Evolutionary conservation across 2,797 vertebrate species (phyloP).

Genomic region (Phaenicophaeus curvirostris): DNA sequence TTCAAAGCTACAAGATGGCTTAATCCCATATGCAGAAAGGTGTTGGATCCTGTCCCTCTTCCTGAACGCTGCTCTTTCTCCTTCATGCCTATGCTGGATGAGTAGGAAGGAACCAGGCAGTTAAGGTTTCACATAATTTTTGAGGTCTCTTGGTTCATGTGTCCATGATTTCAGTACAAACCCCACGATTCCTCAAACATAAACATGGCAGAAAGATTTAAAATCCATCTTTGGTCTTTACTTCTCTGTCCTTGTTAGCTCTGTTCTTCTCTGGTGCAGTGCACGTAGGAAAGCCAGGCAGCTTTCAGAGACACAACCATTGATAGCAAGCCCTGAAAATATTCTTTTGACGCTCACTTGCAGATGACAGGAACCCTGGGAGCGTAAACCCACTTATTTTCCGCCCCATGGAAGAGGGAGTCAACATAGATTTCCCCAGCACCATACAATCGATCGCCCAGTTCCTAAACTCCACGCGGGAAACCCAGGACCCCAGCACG

Average conservation of each 20-base stretch:
- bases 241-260: neutral
- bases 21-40: neutral
- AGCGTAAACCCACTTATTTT: slow-evolving; percentile 82
- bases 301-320: neutral
- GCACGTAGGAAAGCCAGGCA: neutral
- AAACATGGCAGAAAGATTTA: neutral
- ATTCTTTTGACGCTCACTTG: slow-evolving; percentile 88
- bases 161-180: neutral
- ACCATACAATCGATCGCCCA: slow-evolving; percentile 87
- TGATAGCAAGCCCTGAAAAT: slow-evolving; percentile 77
- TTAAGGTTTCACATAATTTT: neutral
- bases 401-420: slow-evolving; percentile 86
- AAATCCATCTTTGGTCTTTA: neutral
- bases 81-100: fast-evolving
- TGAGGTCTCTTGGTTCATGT: neutral
- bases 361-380: slow-evolving; percentile 83
- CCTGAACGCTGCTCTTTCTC: neutral
- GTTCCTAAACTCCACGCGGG: slow-evolving; percentile 88
- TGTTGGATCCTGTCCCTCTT: neutral
- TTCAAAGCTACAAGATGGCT: neutral
- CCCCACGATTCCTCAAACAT: fast-evolving
- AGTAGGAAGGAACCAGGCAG: neutral
- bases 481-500: slow-evolving; percentile 84
- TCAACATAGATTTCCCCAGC: slow-evolving; percentile 88
- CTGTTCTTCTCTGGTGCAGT: neutral